Base-by-base conservation (phyloP, 2,113 vertebrate genomes). In the Ailurus styani region DNA sequence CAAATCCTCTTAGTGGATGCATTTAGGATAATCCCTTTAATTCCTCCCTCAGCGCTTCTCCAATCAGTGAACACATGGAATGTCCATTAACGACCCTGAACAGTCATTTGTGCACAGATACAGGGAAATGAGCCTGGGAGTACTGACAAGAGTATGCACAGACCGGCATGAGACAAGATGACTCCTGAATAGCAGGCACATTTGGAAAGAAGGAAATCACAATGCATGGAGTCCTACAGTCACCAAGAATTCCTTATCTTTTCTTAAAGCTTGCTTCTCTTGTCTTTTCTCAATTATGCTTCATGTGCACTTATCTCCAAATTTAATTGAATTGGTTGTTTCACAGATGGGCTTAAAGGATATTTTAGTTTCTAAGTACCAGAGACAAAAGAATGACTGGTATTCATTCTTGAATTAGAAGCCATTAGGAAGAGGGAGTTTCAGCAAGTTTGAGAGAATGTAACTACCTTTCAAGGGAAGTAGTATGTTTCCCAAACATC, bases 261-360 rank as follows among this genome's bases (percentile, higher is more conserved):
- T 86, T 97, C 86, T 87, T 70, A 47, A 79, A 88, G 90, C 8
- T 15, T 94, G 95, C n/a, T 78, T 50, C 77, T 87, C 92, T n/a
- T 64, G 55, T 54, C 85, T 93, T 81, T 52, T n/a, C 96, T 97
- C 97, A 97, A 62, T 97, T 96, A 89, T 5, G 4, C 77, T 84
- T 92, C 87, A 42, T 94, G 96, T 47, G 78, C 9, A 57, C 85
- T 96, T 86, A 96, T 64, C 96, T 92, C 91, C 55, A 93, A 87
- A 90, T 95, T 94, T 68, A 31, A 98, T 97, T 97, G 77, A 97
- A 96, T 91, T 73, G 77, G 68, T 94, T n/a, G 0, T 72, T 95
- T 97, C 34, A 8, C 96, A 98, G 98, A 97, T 96, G 95, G 95
- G 47, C 47, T 96, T 97, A 21, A 87, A 96, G 70, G 1, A 79